Evolutionary conservation across 2,113 vertebrate species (phyloP), one percentile per base, ranked within the genome.

Genomic region (Cololabis saira): DNA sequence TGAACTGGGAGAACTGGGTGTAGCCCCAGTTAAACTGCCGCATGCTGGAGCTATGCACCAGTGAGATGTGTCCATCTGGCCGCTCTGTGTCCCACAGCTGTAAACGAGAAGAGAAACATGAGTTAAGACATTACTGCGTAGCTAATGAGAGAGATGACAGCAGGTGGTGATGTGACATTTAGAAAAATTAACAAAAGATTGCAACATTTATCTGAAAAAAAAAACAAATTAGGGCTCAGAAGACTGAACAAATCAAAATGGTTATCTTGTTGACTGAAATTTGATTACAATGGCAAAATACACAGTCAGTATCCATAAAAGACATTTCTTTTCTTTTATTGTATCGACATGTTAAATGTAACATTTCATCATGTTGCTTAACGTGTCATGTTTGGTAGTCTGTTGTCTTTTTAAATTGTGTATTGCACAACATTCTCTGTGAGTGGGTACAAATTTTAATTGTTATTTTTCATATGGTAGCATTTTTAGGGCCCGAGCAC

Each of bases 1-100:
- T 99, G 87, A 99, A 99, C 93, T 99, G 97, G 67, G 97, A 99
- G 91, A 98, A 99, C 91, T 98, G 98, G 2, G 97, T 98, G 91
- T 99, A 99, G 84, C 96, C 97, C 98, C 98, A 99, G 87, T 98
- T 98, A 89, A 96, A 97, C 0, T 95, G 93, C 12, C 95, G 94
- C 98, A 99, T 98, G 86, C 96, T 97, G 30, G 94, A 93, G 59
- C 96, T 99, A 89, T 98, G 97, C 78, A 95, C 94, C 90, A 99
- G 78, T 2, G 95, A 91, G 74, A 98, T 93, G 41, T 78, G 91
- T 67, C 95, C 83, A 71, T 95, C 94, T 11, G 73, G 69, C 2
- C 77, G 82, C n/a, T 96, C 93, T 0, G 95, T 97, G 93, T 88
- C 95, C 97, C 97, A 99, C 43, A 99, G 90, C 97, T 99, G 82